These are phyloP conservation scores for Eupeodes luniger DNA, from an alignment of 2,888 invertebrate genomes.

Conservation along the genomic window DNA sequence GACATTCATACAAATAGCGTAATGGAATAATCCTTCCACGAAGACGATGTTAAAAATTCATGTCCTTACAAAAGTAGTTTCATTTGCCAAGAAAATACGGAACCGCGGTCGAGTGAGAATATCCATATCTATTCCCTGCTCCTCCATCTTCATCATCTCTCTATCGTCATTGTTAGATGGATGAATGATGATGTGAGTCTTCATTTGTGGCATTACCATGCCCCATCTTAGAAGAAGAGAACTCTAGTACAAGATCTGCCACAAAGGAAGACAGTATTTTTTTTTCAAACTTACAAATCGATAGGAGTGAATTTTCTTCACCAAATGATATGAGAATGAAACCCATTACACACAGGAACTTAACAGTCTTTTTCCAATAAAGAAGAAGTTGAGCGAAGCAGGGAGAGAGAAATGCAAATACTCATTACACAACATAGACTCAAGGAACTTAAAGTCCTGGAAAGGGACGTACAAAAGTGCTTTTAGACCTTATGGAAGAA, in stretches of 20 bases:
- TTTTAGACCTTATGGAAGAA: too few species aligned
- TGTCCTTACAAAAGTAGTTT: constrained; percentile 38
- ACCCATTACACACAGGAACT: constrained; percentile 54
- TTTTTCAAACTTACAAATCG: constrained; percentile 33
- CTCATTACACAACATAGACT: background rate
- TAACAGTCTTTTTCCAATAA: constrained; percentile 28
- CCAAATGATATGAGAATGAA: constrained; percentile 53
- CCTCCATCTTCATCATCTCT: constrained; percentile 19
- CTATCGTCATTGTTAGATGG: constrained; percentile 8
- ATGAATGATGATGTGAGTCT: constrained; percentile 61
- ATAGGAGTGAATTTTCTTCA: constrained; percentile 41
- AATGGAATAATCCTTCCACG: constrained; percentile 57
- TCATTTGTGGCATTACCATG: constrained; percentile 5
- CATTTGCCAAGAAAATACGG: background rate
- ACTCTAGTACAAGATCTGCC: constrained; percentile 25
- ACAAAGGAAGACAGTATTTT: constrained; percentile 44
- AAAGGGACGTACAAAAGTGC: background rate
- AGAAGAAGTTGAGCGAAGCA: background rate
- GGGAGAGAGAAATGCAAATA: constrained; percentile 56
- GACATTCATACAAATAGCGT: constrained; percentile 51
- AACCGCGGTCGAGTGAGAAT: constrained; percentile 14
- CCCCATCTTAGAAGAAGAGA: constrained; percentile 4
- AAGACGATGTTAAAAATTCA: constrained; percentile 39
- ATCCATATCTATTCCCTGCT: background rate
- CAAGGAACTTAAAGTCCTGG: background rate